These are phyloP conservation scores for Agrilus planipennis DNA, from an alignment of 1,140 invertebrate species.

Conservation along the genomic window DNA sequence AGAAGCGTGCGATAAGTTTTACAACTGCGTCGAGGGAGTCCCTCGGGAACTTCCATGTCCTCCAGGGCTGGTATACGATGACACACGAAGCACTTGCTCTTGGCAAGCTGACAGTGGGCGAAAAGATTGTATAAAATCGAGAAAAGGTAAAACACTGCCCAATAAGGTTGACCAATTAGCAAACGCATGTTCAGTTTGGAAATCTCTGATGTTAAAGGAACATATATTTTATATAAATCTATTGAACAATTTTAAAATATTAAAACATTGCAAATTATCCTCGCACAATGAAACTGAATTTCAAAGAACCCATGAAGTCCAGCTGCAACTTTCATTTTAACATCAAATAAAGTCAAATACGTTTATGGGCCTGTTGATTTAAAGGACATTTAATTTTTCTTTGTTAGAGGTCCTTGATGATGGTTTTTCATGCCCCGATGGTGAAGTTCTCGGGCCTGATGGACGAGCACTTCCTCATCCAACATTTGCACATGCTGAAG, in stretches of 20 bases:
- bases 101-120: constrained; percentile 54
- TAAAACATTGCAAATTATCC: too few relatives aligned
- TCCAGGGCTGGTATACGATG: constrained; percentile 64
- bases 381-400: too few relatives aligned
- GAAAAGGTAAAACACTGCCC: constrained; percentile 47
- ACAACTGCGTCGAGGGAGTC: constrained; percentile 66
- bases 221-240: too few relatives aligned
- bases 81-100: constrained; percentile 58
- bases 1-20: constrained; percentile 69
- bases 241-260: too few relatives aligned
- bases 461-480: constrained; percentile 63
- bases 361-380: too few relatives aligned
- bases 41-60: constrained; percentile 63
- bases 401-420: constrained; percentile 53
- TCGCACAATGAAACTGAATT: too few relatives aligned
- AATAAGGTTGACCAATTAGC: too few relatives aligned
- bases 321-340: too few relatives aligned
- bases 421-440: constrained; percentile 66
- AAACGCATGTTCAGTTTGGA: too few relatives aligned
- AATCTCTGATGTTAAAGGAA: too few relatives aligned
- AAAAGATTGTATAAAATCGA: constrained; percentile 46
- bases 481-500: constrained; percentile 67
- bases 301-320: too few relatives aligned
- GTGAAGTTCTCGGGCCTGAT: constrained; percentile 52
- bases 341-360: too few relatives aligned